Conservation (phyloP, 1,140 invertebrate genomes). For the Liolophura sinensis region DNA sequence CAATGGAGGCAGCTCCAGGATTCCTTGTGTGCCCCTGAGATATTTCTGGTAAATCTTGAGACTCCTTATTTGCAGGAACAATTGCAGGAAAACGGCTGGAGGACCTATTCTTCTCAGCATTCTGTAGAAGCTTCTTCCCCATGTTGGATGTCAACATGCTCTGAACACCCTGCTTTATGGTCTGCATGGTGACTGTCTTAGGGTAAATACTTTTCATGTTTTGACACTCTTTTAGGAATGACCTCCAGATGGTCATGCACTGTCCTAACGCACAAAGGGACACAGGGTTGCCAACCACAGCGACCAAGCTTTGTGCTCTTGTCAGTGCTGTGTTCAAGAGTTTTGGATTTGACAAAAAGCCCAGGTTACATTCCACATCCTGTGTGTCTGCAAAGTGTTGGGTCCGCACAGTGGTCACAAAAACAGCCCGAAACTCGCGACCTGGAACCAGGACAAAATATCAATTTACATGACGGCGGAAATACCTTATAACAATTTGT, state of each 20-base stretch:
- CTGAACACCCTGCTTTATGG: constrained; percentile 36
- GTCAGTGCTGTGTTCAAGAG: constrained; percentile 85
- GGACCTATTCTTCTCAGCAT: background rate
- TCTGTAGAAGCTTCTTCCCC: constrained; percentile 17
- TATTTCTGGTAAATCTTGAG: background rate
- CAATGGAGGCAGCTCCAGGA: no score
- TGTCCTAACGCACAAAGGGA: constrained; percentile 60
- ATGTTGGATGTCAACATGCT: constrained; percentile 27
- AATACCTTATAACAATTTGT: background rate
- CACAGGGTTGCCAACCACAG: constrained; percentile 84
- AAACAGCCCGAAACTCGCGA: constrained; percentile 83
- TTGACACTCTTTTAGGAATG: constrained; percentile 48
- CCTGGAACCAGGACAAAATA: constrained; percentile 53
- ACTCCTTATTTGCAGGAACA: background rate
- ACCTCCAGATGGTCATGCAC: constrained; percentile 43
- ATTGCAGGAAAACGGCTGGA: no score
- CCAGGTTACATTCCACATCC: constrained; percentile 67
- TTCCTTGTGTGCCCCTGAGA: no score
- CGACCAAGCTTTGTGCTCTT: constrained; percentile 80
- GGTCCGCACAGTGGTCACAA: constrained; percentile 82
- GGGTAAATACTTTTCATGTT: constrained; percentile 49
- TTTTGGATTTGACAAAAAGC: constrained; percentile 81
- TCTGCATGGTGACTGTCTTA: constrained; percentile 30
- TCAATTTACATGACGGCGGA: background rate
- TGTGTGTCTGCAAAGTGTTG: constrained; percentile 67